Evolutionary conservation across 2,888 invertebrate species (phyloP), one percentile per base, ranked within the genome.

Genomic region (Hololepta plana): DNA sequence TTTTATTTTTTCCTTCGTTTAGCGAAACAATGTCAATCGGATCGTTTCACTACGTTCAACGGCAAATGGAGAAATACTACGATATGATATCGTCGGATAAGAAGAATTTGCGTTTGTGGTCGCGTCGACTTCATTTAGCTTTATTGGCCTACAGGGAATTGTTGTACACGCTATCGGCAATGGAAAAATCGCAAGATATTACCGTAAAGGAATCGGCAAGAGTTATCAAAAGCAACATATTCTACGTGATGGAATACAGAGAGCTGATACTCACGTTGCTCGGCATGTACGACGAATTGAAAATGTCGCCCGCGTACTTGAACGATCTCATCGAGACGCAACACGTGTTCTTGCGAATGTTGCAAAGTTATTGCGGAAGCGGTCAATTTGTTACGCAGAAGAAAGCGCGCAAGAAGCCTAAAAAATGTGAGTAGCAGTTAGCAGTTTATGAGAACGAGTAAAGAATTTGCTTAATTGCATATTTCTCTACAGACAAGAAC

Each of bases 31-130:
- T 95, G 66, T 81, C 87, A 10, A 72, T 87, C 3, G 72, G 79
- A 34, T 74, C 80, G 42, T 95, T 96, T 55, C 90, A 96, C 58
- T 85, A 85, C 55, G 79, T 93, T 31, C 91, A 95, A 54, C 81
- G 84, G 41, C 80, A 90, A 57, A 68, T 93, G 62, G 87, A 88
- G 45, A 69, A 67, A 34, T 82, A 75, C 47, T 70, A 69, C 46
- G 87, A 87, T 44, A 76, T 79, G 72, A 76, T 91, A 45, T 57
- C 62, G 38, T 65, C 71, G 23, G 90, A 95, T 47, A 93, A 91
- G 58, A 82, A 82, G 46, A 79, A 82, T 47, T 66, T 72, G 34
- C 56, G 65, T 4, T 55, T 71, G 16, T 95, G 91, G 91, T 77
- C 84, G 6, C 66, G 71, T 41, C 67, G 88, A 37, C 63, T 91